Percentiles rank a stretch among this genome's conserved stretches.
Evolutionary conservation across 2,113 vertebrate genomes (phyloP).

Genomic region (Typhlomys cinereus): DNA sequence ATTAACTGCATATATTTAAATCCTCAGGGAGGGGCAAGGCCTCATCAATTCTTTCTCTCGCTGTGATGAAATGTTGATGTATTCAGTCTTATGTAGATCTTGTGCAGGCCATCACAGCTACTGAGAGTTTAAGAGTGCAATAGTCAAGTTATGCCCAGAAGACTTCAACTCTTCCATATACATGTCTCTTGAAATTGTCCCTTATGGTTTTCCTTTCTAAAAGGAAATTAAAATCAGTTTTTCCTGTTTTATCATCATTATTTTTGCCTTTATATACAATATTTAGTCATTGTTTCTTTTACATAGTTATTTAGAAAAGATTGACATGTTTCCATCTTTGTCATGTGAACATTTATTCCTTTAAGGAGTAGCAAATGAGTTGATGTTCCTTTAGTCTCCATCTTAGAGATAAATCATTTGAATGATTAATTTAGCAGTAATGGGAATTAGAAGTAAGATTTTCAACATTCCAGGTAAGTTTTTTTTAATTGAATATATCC

Average conservation of each 20-base stretch:
- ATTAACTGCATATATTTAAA: neutral
- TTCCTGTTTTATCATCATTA: neutral
- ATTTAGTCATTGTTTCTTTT: neutral
- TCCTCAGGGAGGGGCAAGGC: neutral
- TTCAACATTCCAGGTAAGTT: neutral
- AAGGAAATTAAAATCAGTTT: neutral
- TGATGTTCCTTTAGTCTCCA: neutral
- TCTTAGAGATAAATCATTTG: neutral
- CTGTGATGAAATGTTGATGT: neutral
- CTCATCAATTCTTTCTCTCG: neutral
- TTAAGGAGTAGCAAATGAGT: neutral
- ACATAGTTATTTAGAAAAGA: neutral
- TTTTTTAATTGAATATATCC: neutral
- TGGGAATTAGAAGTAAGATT: neutral
- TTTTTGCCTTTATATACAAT: neutral
- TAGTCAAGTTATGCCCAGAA: neutral
- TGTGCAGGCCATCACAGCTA: neutral
- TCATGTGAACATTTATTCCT: neutral
- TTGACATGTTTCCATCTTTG: neutral
- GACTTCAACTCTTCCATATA: neutral
- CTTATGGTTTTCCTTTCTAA: neutral
- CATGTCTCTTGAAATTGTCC: neutral
- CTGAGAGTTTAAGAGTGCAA: neutral
- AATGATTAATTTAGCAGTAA: neutral
- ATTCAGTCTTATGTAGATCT: neutral